Percentiles rank a stretch among this genome's conserved stretches.
Evolutionary conservation across 2,888 invertebrate genomes (phyloP).

Genomic region (Lithophane semibrunnea): DNA sequence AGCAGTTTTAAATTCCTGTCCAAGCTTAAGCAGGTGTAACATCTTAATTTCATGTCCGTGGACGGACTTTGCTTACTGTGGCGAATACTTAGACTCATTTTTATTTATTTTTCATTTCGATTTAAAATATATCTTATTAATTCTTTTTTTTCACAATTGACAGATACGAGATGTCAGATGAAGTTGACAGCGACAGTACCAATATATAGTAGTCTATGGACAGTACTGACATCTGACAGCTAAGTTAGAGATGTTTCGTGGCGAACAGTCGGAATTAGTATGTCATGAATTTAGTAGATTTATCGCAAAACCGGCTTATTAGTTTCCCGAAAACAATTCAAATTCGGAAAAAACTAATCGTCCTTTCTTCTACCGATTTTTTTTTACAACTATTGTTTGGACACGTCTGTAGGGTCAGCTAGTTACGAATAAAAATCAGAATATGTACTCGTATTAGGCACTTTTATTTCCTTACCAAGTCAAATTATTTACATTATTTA

Average conservation of each 20-base stretch:
- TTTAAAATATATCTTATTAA: neutral
- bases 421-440: slow-evolving; percentile 21
- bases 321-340: neutral
- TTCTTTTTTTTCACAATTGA: neutral
- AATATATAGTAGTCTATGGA: too few relatives aligned
- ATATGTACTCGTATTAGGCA: slow-evolving; percentile 61
- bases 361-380: neutral
- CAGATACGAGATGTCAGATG: neutral
- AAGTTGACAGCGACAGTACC: slow-evolving; percentile 7
- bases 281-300: neutral
- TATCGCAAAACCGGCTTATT: neutral
- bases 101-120: slow-evolving; percentile 15
- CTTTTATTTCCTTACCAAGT: slow-evolving; percentile 71
- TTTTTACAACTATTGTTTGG: neutral
- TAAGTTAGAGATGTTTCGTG: neutral
- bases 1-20: slow-evolving; percentile 23
- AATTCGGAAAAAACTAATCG: neutral
- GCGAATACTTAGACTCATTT: slow-evolving; percentile 20
- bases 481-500: slow-evolving; percentile 67
- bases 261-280: neutral
- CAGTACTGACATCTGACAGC: neutral
- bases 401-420: neutral
- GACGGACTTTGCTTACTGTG: neutral
- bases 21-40: slow-evolving; percentile 29
- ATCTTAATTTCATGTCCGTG: slow-evolving; percentile 19